Evolutionary conservation across 2,113 vertebrate species (phyloP).

Genomic region (Oceanites oceanicus): DNA sequence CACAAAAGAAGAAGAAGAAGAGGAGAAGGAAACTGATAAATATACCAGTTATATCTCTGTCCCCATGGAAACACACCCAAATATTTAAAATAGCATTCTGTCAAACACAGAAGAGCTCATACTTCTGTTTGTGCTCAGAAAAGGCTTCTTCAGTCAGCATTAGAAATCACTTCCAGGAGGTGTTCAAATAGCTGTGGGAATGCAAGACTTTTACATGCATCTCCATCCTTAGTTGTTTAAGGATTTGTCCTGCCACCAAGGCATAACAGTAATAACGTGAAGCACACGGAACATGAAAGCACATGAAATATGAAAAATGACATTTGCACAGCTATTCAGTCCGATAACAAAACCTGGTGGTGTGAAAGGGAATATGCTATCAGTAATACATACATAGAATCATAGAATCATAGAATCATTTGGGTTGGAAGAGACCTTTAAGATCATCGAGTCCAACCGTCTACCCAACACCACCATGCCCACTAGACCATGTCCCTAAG

Average conservation of each 20-base stretch:
- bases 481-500: no score
- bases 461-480: no score
- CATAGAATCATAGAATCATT: no score
- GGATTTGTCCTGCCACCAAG: neutral
- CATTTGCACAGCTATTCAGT: neutral
- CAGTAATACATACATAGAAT: neutral
- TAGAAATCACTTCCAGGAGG: conserved; percentile 21
- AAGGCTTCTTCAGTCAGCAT: neutral
- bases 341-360: neutral
- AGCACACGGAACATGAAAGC: neutral
- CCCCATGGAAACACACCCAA: conserved; percentile 30
- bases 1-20: neutral
- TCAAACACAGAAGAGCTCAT: neutral
- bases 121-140: conserved; percentile 15
- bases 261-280: neutral
- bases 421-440: no score
- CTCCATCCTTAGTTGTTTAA: neutral
- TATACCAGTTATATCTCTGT: neutral
- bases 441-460: no score
- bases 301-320: neutral
- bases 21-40: conserved; percentile 28
- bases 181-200: neutral
- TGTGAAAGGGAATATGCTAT: neutral
- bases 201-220: neutral
- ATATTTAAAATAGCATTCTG: conserved; percentile 43